Evolutionary conservation across 2,113 vertebrate genomes (phyloP).

Genomic region (Cebidichthys violaceus): DNA sequence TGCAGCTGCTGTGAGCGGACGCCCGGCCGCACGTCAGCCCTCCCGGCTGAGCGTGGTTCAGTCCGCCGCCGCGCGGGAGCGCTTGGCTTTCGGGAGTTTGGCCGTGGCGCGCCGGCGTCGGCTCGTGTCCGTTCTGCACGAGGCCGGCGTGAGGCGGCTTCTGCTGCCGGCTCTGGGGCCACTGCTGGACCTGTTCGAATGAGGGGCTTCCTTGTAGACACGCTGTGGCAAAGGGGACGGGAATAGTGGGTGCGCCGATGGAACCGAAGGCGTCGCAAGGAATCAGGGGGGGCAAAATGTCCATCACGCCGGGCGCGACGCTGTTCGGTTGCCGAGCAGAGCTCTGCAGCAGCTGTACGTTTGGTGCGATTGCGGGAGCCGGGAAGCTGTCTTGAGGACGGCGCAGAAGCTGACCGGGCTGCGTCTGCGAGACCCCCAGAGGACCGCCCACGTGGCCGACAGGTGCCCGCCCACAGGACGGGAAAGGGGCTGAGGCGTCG

Average conservation of each 20-base stretch:
- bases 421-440: constrained; percentile 16
- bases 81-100: constrained; percentile 21
- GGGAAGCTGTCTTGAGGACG: constrained; percentile 30
- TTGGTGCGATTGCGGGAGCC: constrained; percentile 13
- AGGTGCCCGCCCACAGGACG: constrained; percentile 44
- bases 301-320: neutral
- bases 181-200: constrained; percentile 42
- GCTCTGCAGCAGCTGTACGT: constrained; percentile 36
- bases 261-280: constrained; percentile 55
- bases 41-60: constrained; percentile 50
- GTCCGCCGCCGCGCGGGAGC: neutral
- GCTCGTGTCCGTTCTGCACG: constrained; percentile 54
- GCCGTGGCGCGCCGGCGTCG: neutral
- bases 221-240: constrained; percentile 25
- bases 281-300: constrained; percentile 52
- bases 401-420: constrained; percentile 15
- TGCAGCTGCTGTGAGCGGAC: constrained; percentile 46
- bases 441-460: neutral
- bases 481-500: constrained; percentile 6
- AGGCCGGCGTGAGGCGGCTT: constrained; percentile 21
- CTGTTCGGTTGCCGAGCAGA: constrained; percentile 6
- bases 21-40: constrained; percentile 32
- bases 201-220: constrained; percentile 35
- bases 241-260: neutral
- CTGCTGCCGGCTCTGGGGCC: constrained; percentile 55